Percentiles rank a stretch among this genome's conserved stretches.
Evolutionary conservation across 92 coral and sea anemone genomes (phyloP).

Genomic region (Siderastrea radians): DNA sequence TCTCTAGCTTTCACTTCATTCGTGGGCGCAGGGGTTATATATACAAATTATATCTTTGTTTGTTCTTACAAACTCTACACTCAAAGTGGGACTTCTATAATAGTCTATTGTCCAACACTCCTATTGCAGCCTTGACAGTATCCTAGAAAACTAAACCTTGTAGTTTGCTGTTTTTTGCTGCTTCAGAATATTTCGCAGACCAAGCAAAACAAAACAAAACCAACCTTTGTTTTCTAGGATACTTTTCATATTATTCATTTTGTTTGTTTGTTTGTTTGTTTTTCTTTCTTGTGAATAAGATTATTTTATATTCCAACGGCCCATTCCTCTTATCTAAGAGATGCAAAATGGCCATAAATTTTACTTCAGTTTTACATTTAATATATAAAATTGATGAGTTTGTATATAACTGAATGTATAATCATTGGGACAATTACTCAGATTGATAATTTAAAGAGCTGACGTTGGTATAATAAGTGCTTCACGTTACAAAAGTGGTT

Average conservation of each 20-base stretch:
- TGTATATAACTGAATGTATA: not conserved
- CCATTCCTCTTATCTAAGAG: not conserved
- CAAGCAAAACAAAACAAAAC: not conserved
- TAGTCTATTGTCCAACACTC: no score
- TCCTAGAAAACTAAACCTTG: not conserved
- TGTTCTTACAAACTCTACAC: not conserved
- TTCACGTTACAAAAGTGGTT: not conserved
- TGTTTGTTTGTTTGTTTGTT: not conserved
- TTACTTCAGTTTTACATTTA: not conserved
- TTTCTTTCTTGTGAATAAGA: no score
- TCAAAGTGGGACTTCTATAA: not conserved
- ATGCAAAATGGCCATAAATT: not conserved
- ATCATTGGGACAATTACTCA: not conserved
- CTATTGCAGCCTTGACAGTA: not conserved
- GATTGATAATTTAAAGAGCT: no score
- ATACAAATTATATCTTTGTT: not conserved
- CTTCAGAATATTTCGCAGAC: not conserved
- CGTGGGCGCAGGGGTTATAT: no score
- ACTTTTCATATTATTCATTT: not conserved
- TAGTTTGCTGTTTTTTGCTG: no score
- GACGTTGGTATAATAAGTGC: no score
- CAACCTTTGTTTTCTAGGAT: conserved; percentile 18
- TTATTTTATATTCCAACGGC: not conserved
- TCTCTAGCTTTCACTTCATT: no score
- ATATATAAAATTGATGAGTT: no score